These are phyloP conservation scores for Perccottus glenii DNA, from an alignment of 2,113 vertebrate genomes.

Conservation along the genomic window DNA sequence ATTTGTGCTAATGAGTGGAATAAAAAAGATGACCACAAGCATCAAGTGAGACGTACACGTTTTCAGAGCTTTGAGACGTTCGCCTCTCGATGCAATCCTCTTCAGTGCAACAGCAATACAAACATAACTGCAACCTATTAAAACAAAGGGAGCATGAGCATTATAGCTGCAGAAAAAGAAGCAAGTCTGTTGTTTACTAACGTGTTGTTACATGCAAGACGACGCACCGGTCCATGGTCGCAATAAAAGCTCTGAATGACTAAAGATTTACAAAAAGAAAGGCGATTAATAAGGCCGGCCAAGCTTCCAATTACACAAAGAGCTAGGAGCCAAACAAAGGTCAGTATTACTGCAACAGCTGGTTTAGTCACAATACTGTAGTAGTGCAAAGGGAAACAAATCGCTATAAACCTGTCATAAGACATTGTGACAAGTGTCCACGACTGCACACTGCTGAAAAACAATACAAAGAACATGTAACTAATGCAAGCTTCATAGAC, in stretches of 20 bases:
- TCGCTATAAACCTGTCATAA: conserved; percentile 71
- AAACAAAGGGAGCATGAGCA: too few species aligned
- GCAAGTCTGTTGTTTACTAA: conserved; percentile 3
- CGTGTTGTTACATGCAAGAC: conserved; percentile 57
- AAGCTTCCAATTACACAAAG: accelerated
- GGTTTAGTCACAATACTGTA: conserved; percentile 48
- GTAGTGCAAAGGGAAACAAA: conserved; percentile 68
- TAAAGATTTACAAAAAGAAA: conserved; percentile 70
- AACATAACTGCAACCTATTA: conserved; percentile 19
- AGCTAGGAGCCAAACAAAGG: conserved; percentile 29
- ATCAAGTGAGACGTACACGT: conserved; percentile 69
- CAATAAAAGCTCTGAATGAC: conserved; percentile 66
- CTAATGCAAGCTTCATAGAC: conserved; percentile 59
- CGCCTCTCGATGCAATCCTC: background rate
- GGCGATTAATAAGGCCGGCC: conserved; percentile 43
- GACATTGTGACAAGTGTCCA: conserved; percentile 62
- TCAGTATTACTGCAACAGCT: conserved; percentile 32
- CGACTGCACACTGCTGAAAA: conserved; percentile 59
- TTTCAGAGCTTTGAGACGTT: conserved; percentile 59
- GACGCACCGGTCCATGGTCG: conserved; percentile 60
- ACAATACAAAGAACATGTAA: conserved; percentile 66
- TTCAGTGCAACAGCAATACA: conserved; percentile 37
- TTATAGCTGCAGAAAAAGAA: too few species aligned
- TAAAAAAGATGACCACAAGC: conserved; percentile 60
- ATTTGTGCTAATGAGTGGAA: conserved; percentile 23